Percentiles rank a stretch among this genome's conserved stretches.
phyloP scores from a whole-genome alignment of 2,888 invertebrate genomes.

The Sepioteuthis lessoniana region DNA sequence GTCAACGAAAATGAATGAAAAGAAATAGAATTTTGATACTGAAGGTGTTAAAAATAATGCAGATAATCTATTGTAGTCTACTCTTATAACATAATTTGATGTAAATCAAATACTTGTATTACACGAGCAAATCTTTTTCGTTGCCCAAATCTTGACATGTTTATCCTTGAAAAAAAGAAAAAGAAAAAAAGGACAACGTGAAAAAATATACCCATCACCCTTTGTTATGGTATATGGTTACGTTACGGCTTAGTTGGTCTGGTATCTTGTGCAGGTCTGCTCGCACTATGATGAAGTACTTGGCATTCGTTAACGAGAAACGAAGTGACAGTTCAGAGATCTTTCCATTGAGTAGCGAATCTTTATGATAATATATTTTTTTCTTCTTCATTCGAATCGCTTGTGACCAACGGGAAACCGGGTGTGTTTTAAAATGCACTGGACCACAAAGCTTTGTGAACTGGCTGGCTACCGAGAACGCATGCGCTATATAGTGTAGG shows the following conservation, averaged over 20 bases:
- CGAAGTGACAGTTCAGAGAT: not conserved
- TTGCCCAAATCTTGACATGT: not conserved
- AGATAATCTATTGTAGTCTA: too few species aligned
- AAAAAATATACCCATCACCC: too few species aligned
- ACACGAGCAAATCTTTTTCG: too few species aligned
- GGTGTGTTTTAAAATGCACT: not conserved
- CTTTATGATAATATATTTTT: not conserved
- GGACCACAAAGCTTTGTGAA: not conserved
- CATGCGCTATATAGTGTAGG: not conserved
- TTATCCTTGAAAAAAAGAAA: not conserved
- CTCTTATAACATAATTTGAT: too few species aligned
- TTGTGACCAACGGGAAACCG: not conserved
- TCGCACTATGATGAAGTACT: not conserved
- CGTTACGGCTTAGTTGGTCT: not conserved
- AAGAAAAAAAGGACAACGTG: not conserved
- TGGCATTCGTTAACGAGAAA: conserved; percentile 15
- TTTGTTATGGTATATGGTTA: too few species aligned
- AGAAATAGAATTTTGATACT: too few species aligned
- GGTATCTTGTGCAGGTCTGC: not conserved
- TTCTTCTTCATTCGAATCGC: not conserved
- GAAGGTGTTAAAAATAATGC: too few species aligned
- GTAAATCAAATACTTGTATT: too few species aligned
- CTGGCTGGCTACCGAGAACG: not conserved
- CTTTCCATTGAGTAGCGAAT: not conserved
- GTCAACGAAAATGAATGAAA: too few species aligned